Conservation (phyloP, 2,113 vertebrate genomes). For the Danionella cerebrum region DNA sequence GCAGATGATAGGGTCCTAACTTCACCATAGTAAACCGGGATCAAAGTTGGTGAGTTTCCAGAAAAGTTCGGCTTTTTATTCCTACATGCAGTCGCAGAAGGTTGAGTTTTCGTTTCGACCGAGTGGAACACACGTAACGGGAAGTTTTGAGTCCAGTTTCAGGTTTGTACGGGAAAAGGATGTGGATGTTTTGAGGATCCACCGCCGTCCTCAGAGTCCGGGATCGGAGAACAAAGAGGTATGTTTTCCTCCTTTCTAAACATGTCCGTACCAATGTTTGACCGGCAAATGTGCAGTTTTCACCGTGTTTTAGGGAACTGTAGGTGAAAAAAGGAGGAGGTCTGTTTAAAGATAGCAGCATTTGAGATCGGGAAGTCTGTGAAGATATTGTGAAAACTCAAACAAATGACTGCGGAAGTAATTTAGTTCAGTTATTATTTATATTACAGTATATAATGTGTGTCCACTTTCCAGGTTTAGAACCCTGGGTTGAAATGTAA, state of each 20-base stretch:
- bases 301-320: too few species aligned
- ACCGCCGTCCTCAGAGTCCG: conserved; percentile 22
- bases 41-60: conserved; percentile 45
- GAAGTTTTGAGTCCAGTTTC: conserved; percentile 24
- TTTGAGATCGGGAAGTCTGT: neutral
- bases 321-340: conserved; percentile 16
- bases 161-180: conserved; percentile 16
- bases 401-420: too few species aligned
- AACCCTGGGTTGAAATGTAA: too few species aligned
- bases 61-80: conserved; percentile 35
- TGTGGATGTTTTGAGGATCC: conserved; percentile 43
- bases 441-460: too few species aligned
- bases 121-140: conserved; percentile 40
- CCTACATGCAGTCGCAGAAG: neutral
- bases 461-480: too few species aligned
- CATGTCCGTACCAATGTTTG: neutral
- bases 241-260: conserved; percentile 22
- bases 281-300: too few species aligned
- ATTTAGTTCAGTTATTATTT: too few species aligned
- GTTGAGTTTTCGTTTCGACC: neutral
- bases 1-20: conserved; percentile 41
- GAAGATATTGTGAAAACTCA: too few species aligned
- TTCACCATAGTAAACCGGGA: conserved; percentile 52
- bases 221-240: conserved; percentile 37
- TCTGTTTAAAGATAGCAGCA: conserved; percentile 37